These are phyloP conservation scores for Crocodylus rhombifer DNA, from an alignment of 2,797 vertebrate genomes.

Conservation along the genomic window DNA sequence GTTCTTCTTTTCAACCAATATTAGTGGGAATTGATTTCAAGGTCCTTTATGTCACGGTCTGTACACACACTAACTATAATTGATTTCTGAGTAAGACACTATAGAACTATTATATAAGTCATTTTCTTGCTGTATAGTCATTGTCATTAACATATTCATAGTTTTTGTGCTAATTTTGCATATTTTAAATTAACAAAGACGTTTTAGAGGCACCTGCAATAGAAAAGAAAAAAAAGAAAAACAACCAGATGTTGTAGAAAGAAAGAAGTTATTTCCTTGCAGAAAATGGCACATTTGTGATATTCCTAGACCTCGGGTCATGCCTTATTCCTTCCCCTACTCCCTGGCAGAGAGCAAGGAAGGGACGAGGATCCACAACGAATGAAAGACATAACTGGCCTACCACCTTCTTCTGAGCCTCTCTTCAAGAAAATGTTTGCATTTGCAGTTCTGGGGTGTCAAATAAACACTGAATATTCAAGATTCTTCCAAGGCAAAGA, in stretches of 20 bases:
- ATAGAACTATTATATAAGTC: background rate
- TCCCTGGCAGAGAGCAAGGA: background rate
- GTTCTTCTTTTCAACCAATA: slow-evolving; percentile 10
- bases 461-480: slow-evolving; percentile 23
- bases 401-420: background rate
- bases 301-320: background rate
- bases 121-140: background rate
- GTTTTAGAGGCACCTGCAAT: background rate
- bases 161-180: slow-evolving; percentile 2
- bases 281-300: background rate
- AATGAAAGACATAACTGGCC: slow-evolving; percentile 3
- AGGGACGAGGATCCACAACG: background rate
- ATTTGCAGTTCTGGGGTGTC: background rate
- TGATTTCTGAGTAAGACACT: slow-evolving; percentile 12
- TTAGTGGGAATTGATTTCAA: slow-evolving; percentile 51
- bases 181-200: background rate
- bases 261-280: slow-evolving; percentile 1
- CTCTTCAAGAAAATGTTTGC: background rate
- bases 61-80: background rate
- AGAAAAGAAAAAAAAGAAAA: slow-evolving; percentile 7
- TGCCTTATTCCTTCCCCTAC: background rate
- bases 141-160: background rate
- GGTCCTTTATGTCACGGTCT: background rate
- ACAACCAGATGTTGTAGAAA: background rate
- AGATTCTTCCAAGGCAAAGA: background rate